These are phyloP conservation scores for Schizopygopsis pylzovi DNA, from an alignment of 2,797 vertebrate genomes.

Conservation along the genomic window DNA sequence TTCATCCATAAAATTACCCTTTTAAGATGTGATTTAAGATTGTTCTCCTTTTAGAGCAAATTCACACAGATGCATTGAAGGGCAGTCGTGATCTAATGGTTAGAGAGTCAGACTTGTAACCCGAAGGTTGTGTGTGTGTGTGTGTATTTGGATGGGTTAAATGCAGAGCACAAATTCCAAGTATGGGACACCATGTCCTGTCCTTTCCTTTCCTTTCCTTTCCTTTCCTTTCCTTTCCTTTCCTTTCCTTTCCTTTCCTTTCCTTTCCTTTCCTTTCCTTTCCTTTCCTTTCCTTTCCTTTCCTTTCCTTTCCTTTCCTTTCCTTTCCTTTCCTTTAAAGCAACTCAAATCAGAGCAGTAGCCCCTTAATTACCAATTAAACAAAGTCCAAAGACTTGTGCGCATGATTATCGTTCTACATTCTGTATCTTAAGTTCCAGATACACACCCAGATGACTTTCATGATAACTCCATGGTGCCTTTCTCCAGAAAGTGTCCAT, in stretches of 20 bases:
- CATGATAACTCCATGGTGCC: not conserved
- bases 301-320: too few species aligned
- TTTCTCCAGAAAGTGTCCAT: conserved; percentile 19
- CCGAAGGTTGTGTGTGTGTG: too few species aligned
- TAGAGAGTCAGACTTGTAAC: too few species aligned
- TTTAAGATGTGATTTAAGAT: not conserved
- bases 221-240: too few species aligned
- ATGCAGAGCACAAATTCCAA: too few species aligned
- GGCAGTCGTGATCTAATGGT: too few species aligned
- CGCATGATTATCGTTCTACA: not conserved
- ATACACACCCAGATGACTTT: not conserved
- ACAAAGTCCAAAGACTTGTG: not conserved
- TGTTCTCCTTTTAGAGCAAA: not conserved
- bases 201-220: too few species aligned
- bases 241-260: too few species aligned
- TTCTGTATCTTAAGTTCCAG: conserved; percentile 11
- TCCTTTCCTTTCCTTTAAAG: not conserved
- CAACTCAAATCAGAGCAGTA: not conserved
- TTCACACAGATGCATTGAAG: not conserved
- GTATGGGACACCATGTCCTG: too few species aligned
- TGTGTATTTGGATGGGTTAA: too few species aligned
- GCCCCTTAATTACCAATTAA: not conserved
- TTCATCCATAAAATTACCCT: not conserved
- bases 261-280: too few species aligned
- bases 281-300: too few species aligned